Evolutionary conservation across 2,888 invertebrate species (phyloP).

Genomic region (Lapara coniferarum): DNA sequence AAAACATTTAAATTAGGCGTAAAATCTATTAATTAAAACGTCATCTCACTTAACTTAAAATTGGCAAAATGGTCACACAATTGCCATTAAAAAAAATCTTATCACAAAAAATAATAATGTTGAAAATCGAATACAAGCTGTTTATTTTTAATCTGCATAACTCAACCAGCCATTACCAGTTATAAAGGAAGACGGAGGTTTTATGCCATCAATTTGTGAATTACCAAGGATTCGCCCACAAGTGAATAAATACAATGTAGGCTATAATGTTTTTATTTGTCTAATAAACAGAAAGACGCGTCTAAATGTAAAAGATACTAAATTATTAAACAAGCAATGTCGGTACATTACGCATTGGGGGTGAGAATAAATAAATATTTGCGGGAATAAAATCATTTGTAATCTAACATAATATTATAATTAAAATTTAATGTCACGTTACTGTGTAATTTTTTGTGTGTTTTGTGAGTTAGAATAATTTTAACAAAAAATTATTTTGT

Average conservation of each 20-base stretch:
- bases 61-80: too few species aligned
- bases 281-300: constrained; percentile 24
- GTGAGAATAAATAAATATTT: constrained; percentile 9
- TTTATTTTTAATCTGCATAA: constrained; percentile 7
- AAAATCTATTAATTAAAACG: too few species aligned
- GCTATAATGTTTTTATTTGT: constrained; percentile 27
- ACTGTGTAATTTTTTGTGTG: too few species aligned
- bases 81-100: too few species aligned
- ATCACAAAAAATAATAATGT: background rate
- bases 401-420: background rate
- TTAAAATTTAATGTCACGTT: too few species aligned
- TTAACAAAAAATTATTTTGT: too few species aligned
- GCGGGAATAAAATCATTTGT: background rate
- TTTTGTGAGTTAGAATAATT: too few species aligned
- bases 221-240: constrained; percentile 1
- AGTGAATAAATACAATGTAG: constrained; percentile 16
- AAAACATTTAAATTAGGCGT: too few species aligned
- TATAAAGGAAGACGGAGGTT: background rate
- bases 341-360: constrained; percentile 7
- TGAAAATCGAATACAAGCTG: background rate
- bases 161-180: background rate
- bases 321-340: constrained; percentile 32
- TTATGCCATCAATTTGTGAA: background rate
- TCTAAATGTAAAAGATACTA: constrained; percentile 24
- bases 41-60: too few species aligned